Evolutionary conservation across 2,797 vertebrate species (phyloP), one percentile per base, ranked within the genome.

Genomic region (Amblyopsis hoosieri): DNA sequence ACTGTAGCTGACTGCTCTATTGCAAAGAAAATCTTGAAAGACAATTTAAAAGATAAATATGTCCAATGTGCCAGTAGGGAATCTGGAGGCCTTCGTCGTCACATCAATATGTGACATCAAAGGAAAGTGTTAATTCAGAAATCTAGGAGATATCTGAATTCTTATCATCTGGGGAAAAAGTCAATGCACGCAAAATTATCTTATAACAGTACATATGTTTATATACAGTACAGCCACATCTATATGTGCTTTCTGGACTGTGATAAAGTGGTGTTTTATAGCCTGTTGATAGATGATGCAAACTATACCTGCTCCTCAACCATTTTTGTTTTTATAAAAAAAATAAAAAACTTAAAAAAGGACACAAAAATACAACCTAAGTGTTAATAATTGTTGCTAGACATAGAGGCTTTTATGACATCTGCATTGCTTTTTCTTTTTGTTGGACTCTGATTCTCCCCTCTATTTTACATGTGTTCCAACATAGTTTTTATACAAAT

Each of bases 201-300:
- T 96, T 97, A 98, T 92, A 94, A 96, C 96, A 97, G 93, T 96
- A 96, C 96, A 97, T 96, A 95, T 97, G 96, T 99, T 99, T 97
- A 96, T 98, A 97, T 96, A 95, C 92, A 95, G 94, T 97, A 96
- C 89, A 94, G 96, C 93, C 94, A 97, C 96, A 97, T 97, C 96
- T 98, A 96, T 95, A 95, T 98, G 96, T 98, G 96, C 96, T 98
- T 98, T 98, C 96, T 98, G 97, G 94, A 99, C 96, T 94, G 97
- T 98, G 95, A 95, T 94, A 95, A 97, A 95, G 96, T 97, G 96
- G 95, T 94, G 97, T 98, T 98, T 98, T 98, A 96, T 98, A 99
- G 96, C 96, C 96, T 97, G 95, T 97, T 98, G 96, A 98, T 97
- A 98, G 95, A 98, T 93, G 95, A 97, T 94, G 94, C 96, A 94